Percentiles rank a stretch among this genome's conserved stretches.
These are phyloP conservation scores for Crepidodera aurea DNA, from an alignment of 2,888 invertebrate species.

Conservation along the genomic window DNA sequence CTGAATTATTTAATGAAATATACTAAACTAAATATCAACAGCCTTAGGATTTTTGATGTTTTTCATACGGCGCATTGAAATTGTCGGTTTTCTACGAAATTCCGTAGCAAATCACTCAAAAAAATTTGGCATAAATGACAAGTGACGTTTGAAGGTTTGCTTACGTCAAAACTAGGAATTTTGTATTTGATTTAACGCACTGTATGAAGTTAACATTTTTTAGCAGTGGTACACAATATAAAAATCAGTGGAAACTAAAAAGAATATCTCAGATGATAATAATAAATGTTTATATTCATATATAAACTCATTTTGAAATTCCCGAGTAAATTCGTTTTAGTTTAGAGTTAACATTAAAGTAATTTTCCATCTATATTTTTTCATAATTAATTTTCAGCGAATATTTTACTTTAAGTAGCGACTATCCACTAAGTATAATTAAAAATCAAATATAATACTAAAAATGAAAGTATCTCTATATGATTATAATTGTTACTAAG, in stretches of 20 bases:
- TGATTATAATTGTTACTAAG: neutral
- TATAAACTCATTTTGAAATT: no score
- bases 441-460: no score
- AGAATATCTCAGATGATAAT: no score
- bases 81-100: neutral
- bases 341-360: no score
- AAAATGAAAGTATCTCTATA: slow-evolving; percentile 1
- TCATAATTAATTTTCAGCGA: neutral
- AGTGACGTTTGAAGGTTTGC: no score
- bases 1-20: neutral
- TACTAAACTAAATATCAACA: neutral
- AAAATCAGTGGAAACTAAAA: neutral
- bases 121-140: no score
- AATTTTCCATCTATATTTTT: neutral
- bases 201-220: neutral
- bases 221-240: neutral
- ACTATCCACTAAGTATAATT: neutral
- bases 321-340: no score
- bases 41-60: neutral
- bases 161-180: no score
- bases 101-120: no score
- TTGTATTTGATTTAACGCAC: neutral
- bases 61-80: neutral
- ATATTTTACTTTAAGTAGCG: neutral
- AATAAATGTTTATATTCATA: no score